Percentiles rank a stretch among this genome's conserved stretches.
phyloP scores from a whole-genome alignment of 2,113 vertebrate genomes.

The Hydrochoerus hydrochaeris region DNA sequence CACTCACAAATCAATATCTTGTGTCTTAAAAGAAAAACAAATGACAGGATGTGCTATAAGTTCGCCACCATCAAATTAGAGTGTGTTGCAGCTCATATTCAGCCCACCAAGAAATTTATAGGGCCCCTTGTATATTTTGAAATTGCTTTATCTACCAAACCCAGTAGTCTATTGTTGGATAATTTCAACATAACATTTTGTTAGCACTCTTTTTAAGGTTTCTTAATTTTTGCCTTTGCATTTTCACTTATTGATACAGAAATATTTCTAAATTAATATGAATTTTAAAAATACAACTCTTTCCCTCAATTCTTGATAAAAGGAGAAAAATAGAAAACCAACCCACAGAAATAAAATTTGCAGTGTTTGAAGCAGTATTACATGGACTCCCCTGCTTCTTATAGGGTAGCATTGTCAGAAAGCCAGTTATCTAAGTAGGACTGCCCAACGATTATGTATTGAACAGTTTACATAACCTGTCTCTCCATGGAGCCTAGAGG shows the following conservation, averaged over 20 bases:
- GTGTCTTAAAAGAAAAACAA: not conserved
- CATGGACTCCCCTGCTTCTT: not conserved
- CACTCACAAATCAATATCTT: not conserved
- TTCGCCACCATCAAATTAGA: not conserved
- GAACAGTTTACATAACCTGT: not conserved
- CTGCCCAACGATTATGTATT: not conserved
- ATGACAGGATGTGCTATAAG: not conserved
- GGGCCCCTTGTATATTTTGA: not conserved
- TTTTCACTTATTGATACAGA: not conserved
- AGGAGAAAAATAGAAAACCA: not conserved
- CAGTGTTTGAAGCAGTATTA: not conserved
- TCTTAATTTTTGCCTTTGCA: not conserved
- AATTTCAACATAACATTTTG: slow-evolving; percentile 38
- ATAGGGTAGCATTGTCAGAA: not conserved
- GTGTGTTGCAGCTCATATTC: not conserved
- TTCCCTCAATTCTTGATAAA: slow-evolving; percentile 44
- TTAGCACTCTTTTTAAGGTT: not conserved
- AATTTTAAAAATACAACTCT: slow-evolving; percentile 50
- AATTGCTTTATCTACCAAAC: not conserved
- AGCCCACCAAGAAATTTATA: not conserved
- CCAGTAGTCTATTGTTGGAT: slow-evolving; percentile 36
- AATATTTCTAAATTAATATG: slow-evolving; percentile 9
- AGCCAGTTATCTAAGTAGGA: not conserved
- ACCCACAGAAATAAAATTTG: not conserved
- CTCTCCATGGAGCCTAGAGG: not conserved